Conservation (phyloP, 2,888 invertebrate species). For the Dascillus cervinus region DNA sequence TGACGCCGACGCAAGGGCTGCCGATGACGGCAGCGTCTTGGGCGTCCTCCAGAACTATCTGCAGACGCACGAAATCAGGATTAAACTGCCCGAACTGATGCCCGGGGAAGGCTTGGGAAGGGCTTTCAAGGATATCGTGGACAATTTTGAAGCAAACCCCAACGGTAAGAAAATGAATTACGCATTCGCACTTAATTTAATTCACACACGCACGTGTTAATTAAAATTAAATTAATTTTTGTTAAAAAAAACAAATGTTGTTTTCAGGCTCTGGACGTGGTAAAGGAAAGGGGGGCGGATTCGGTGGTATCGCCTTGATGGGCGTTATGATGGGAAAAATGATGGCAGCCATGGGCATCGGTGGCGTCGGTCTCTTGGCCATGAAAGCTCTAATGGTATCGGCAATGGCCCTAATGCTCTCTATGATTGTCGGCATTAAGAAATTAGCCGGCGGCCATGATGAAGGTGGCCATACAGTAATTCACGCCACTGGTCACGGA, state of each 20-base stretch:
- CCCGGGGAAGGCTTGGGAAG: conserved; percentile 52
- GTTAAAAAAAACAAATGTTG: neutral
- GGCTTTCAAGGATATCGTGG: conserved; percentile 50
- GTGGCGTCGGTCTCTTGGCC: conserved; percentile 66
- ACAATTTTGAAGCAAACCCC: conserved; percentile 40
- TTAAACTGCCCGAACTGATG: conserved; percentile 61
- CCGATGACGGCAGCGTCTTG: conserved; percentile 48
- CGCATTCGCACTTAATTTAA: too few relatives aligned
- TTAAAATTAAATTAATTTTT: too few relatives aligned
- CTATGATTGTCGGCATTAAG: conserved; percentile 68
- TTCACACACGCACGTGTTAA: too few relatives aligned
- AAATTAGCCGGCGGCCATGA: conserved; percentile 54
- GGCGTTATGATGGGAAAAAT: conserved; percentile 73
- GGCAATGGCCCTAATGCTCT: conserved; percentile 65
- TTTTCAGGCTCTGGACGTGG: conserved; percentile 52
- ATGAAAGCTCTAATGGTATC: conserved; percentile 60
- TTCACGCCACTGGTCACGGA: conserved; percentile 48
- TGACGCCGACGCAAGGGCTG: conserved; percentile 43
- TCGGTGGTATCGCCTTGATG: conserved; percentile 51
- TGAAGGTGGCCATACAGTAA: conserved; percentile 43
- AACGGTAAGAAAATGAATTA: conserved; percentile 52
- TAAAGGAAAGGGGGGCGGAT: conserved; percentile 47
- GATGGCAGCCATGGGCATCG: conserved; percentile 66
- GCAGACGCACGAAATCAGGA: conserved; percentile 63
- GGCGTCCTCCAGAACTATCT: conserved; percentile 59